Conservation (phyloP, 2,797 vertebrate species). For the Smutsia temminckii region DNA sequence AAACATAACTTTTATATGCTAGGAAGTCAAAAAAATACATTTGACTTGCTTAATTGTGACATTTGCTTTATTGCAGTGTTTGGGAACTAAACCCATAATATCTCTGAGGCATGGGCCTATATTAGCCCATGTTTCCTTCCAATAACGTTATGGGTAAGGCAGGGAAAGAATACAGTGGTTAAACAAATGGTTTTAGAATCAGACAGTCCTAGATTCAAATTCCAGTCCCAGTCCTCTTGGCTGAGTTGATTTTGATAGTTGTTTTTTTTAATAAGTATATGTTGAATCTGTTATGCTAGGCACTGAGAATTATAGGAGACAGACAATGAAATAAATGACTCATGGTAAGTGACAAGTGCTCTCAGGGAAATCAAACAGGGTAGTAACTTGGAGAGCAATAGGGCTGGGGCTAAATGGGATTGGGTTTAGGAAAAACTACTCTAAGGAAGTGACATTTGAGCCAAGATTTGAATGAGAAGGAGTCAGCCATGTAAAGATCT, state of each 20-base stretch:
- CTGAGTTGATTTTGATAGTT: neutral
- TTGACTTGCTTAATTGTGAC: no score
- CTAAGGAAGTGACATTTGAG: neutral
- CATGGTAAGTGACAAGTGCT: neutral
- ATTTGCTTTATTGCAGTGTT: no score
- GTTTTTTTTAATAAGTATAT: conserved; percentile 21
- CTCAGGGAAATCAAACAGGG: neutral
- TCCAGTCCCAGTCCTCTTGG: neutral
- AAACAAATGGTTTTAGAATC: neutral
- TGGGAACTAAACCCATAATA: no score
- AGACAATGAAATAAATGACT: neutral
- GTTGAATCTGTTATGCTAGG: neutral
- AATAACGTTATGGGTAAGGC: neutral
- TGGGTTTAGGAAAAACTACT: neutral
- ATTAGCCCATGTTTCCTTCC: neutral
- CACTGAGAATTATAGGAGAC: neutral
- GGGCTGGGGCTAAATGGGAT: neutral
- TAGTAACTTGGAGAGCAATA: neutral
- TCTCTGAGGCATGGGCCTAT: no score
- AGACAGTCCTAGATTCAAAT: neutral
- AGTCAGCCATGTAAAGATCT: neutral
- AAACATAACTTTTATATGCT: no score
- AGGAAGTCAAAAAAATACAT: no score
- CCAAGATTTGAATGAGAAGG: neutral
- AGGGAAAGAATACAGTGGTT: neutral